Evolutionary conservation across 2,113 vertebrate species (phyloP), one percentile per base, ranked within the genome.

Genomic region (Atrichornis clamosus): DNA sequence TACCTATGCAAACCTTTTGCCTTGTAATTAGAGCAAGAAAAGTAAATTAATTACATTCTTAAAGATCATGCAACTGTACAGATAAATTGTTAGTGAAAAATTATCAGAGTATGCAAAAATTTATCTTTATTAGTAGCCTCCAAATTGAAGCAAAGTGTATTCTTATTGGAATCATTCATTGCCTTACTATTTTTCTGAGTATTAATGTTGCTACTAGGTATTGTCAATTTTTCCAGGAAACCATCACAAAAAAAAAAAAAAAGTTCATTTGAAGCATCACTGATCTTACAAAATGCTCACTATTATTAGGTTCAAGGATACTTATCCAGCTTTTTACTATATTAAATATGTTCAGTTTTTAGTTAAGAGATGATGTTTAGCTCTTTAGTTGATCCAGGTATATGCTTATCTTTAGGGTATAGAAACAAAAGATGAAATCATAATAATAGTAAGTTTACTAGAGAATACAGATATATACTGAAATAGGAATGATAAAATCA

Each of bases 1-100:
- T 89, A 79, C 49, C 58, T 47, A 58, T 41, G 44, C 18, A 44
- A 92, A 95, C 60, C 53, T 59, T 87, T 88, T 63, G 35, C 52
- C 60, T 67, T 92, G 49, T 87, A 87, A 79, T 96, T 84, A 89
- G 58, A 69, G 75, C 28, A 68, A 52, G 41, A 75, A 87, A 93
- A 96, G 67, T 46, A 90, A 81, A 90, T 93, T 87, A 79, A 80
- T 85, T 95, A 37, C 68, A 60, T 94, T 91, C 63, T 69, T 67
- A 64, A 84, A 70, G 47, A 68, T 85, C 89, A 56, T 46, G 26
- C 9, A 80, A 53, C 41, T 69, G 28, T 80, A 15, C 22, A 89
- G 72, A 79, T 67, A 74, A 23, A 41, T 56, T 30, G 59, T 52
- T 90, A 86, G 47, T 22, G 64, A 76, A 30, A 28, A 63, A 75